These are phyloP conservation scores for Morphnarchus princeps DNA, from an alignment of 2,113 vertebrate genomes.

Conservation along the genomic window DNA sequence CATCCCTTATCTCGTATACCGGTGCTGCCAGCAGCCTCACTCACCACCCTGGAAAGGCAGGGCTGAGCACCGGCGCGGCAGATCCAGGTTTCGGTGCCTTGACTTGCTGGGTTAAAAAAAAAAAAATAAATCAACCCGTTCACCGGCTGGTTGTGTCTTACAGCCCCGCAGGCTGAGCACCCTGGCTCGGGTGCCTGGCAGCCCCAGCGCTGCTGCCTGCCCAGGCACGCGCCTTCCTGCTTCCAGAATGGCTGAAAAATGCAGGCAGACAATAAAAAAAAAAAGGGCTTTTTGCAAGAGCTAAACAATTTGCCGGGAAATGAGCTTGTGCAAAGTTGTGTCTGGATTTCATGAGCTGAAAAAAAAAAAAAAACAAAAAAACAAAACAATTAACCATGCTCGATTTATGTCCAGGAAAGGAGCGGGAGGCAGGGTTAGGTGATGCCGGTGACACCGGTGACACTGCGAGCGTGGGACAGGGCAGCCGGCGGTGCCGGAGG, in stretches of 20 bases:
- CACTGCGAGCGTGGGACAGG: background rate
- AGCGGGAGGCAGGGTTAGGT: background rate
- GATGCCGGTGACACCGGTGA: background rate
- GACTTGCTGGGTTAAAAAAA: background rate
- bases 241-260: background rate
- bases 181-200: background rate
- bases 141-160: background rate
- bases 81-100: background rate
- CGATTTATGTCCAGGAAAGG: background rate
- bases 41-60: background rate
- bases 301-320: background rate
- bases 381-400: background rate
- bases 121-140: background rate
- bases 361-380: too few relatives aligned
- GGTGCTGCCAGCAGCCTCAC: background rate
- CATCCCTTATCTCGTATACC: accelerated
- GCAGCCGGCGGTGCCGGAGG: background rate
- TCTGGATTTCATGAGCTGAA: background rate
- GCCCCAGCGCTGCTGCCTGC: background rate
- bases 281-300: background rate
- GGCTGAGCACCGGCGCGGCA: accelerated
- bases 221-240: background rate
- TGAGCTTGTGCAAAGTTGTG: background rate
- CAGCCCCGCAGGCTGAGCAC: background rate
- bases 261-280: background rate